These are phyloP conservation scores for Benitochromis conjunctus DNA, from an alignment of 2,113 vertebrate genomes.

Conservation along the genomic window DNA sequence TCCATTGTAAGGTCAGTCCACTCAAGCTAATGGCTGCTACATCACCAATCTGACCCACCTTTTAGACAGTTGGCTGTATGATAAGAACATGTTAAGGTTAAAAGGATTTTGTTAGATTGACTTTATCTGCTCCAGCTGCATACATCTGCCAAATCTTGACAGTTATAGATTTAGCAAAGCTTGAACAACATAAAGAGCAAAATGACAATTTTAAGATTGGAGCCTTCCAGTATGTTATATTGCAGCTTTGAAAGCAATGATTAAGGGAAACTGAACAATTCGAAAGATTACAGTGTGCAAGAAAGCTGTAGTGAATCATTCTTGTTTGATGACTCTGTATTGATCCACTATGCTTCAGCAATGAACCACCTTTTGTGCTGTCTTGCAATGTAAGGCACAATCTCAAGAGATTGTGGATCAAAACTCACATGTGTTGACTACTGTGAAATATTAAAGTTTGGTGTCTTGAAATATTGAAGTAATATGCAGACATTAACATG, in stretches of 20 bases:
- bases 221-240: constrained; percentile 14
- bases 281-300: constrained; percentile 9
- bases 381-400: neutral
- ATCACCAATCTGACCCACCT: constrained; percentile 41
- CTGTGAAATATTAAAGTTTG: neutral
- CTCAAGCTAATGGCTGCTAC: constrained; percentile 52
- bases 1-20: constrained; percentile 66
- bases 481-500: neutral
- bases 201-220: constrained; percentile 15
- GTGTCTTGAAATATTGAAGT: neutral
- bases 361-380: neutral
- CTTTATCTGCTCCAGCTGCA: constrained; percentile 14
- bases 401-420: neutral
- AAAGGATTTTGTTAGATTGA: constrained; percentile 59
- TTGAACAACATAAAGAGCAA: neutral
- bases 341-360: constrained; percentile 7
- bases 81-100: constrained; percentile 64
- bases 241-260: constrained; percentile 13
- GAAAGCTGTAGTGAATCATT: constrained; percentile 19
- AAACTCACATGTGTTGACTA: neutral
- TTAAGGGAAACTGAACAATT: constrained; percentile 3
- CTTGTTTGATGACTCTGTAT: constrained; percentile 28
- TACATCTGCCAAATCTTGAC: constrained; percentile 30
- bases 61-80: constrained; percentile 40
- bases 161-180: constrained; percentile 27